Percentiles rank a stretch among this genome's conserved stretches.
Conservation (phyloP, 2,888 invertebrate genomes). For the Piscicola geometra region DNA sequence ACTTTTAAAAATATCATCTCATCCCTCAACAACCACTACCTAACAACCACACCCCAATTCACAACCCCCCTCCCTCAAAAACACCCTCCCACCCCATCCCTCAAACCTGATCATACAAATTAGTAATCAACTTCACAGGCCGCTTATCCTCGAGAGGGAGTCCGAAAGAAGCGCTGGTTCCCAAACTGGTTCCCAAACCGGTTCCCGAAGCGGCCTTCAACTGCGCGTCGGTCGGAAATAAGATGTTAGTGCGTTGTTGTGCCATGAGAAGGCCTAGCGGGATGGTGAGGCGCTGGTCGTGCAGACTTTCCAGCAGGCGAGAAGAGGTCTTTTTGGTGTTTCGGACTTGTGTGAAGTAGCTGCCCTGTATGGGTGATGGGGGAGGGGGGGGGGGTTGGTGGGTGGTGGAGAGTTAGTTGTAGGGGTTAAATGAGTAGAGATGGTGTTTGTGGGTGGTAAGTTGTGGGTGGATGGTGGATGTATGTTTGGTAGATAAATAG, state of each 20-base stretch:
- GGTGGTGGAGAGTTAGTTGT: too few relatives aligned
- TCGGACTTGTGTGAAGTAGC: slow-evolving; percentile 91
- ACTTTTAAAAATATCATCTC: not conserved
- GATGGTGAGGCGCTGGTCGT: slow-evolving; percentile 81
- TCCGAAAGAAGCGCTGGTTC: not conserved
- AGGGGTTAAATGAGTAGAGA: too few relatives aligned
- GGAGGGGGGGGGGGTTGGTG: not conserved
- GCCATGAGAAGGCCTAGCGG: slow-evolving; percentile 88
- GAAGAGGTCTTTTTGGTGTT: slow-evolving; percentile 93
- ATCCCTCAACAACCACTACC: not conserved
- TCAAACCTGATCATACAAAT: slow-evolving; percentile 65
- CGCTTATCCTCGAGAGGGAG: slow-evolving; percentile 48
- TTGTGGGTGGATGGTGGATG: not conserved
- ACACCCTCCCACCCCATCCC: not conserved
- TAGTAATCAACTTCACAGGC: slow-evolving; percentile 71
- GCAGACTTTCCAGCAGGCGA: slow-evolving; percentile 86
- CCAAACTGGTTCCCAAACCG: not conserved
- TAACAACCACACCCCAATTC: not conserved
- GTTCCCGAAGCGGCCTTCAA: not conserved
- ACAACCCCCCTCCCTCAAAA: not conserved
- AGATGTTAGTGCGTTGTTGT: slow-evolving; percentile 91
- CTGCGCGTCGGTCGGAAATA: slow-evolving; percentile 60
- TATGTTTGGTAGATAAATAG: not conserved
- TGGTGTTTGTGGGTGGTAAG: too few relatives aligned
- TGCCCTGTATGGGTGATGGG: slow-evolving; percentile 65